These are phyloP conservation scores for Lasioglossum zephyrum DNA, from an alignment of 2,888 invertebrate genomes.

Conservation along the genomic window DNA sequence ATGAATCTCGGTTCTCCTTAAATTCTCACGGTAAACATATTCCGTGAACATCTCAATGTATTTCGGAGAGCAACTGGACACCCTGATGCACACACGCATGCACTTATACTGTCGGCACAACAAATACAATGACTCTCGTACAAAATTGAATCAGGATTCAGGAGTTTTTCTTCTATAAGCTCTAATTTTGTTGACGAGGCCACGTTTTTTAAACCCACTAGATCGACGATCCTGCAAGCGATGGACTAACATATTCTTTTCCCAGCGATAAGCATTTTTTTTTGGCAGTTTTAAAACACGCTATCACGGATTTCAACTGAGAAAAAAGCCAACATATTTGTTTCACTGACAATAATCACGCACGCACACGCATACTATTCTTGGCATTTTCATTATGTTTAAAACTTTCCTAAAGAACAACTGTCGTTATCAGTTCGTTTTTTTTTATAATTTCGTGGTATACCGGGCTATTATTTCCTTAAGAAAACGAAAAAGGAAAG, in stretches of 20 bases:
- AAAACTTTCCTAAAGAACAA: conserved; percentile 9
- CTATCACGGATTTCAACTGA: background rate
- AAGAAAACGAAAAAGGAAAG: background rate
- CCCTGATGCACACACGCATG: conserved; percentile 4
- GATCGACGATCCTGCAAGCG: background rate
- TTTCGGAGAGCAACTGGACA: conserved; percentile 2
- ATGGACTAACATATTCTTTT: background rate
- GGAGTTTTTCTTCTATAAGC: background rate
- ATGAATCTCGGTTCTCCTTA: background rate
- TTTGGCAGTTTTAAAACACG: background rate
- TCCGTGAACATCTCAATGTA: conserved; percentile 14
- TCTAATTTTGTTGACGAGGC: background rate
- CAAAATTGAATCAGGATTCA: background rate
- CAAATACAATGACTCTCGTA: background rate
- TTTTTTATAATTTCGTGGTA: conserved; percentile 15
- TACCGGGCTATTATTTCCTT: conserved; percentile 11
- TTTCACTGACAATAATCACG: conserved; percentile 6
- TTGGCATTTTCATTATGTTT: conserved; percentile 6
- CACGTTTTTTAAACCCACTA: background rate
- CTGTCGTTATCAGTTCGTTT: background rate
- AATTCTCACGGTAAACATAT: conserved; percentile 9
- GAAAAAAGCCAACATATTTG: conserved; percentile 4
- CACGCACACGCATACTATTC: conserved; percentile 9
- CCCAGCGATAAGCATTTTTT: background rate
- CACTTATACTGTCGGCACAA: background rate